Evolutionary conservation across 2,888 invertebrate genomes (phyloP), one percentile per base, ranked within the genome.

Genomic region (Eupithecia tripunctaria): DNA sequence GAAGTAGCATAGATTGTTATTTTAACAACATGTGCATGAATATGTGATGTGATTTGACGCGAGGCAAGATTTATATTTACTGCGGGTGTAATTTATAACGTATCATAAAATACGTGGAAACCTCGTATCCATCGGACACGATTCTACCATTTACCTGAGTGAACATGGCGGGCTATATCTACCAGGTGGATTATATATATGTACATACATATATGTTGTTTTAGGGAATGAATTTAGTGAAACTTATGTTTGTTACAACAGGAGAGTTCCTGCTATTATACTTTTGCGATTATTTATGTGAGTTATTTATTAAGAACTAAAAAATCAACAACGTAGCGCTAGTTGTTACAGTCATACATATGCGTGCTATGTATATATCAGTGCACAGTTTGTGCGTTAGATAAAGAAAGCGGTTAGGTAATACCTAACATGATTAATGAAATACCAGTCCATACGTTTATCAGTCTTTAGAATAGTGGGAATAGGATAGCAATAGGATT

Each of bases 61-160:
- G 86, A 84, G 81, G 82, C 80, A 85, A 91, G 91, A 94, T 94
- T 93, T 93, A 94, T 91, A 87, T 89, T 93, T 92, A 92, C 90
- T 84, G 89, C 89, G 80, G 85, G 83, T 89, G 87, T 92, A 91
- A 94, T 93, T 94, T 93, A 93, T 89, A 82, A 83, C 76, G 66
- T 73, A 76, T 82, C 86, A 85, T 93, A 94, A 92, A 93, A 87
- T 87, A 89, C 89, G 85, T 87, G 87, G 89, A 90, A 91, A 91
- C 85, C 84, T 84, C 82, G 82, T 82, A 85, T 88, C 89, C 85
- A 88, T 86, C 67, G 75, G 63, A 72, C 75, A 75, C 67, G 72
- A 75, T 70, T 67, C 70, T 60, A 68, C 70, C 72, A 72, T 70
- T 75, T 75, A 72, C 71, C 72, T 72, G 69, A 62, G 15, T 36